Conservation (phyloP, 1,140 invertebrate genomes). For the Metopolophium dirhodum region DNA sequence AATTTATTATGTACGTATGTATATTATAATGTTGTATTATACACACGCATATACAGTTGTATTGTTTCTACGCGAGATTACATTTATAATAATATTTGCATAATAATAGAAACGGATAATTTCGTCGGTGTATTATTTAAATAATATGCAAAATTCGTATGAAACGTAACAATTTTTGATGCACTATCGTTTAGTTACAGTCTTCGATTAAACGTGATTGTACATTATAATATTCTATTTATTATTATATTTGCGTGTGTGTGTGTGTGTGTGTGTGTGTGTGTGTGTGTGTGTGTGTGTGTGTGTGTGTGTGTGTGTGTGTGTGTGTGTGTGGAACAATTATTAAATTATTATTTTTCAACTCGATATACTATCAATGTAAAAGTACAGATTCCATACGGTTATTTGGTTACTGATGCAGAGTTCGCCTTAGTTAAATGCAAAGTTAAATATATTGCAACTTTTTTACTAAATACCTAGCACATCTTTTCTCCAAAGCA, state of each 20-base stretch:
- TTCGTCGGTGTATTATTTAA: background rate
- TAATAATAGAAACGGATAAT: conserved; percentile 11
- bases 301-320: no score
- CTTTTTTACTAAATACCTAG: background rate
- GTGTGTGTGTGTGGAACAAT: no score
- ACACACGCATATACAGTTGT: background rate
- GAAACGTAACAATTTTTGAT: background rate
- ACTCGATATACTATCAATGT: background rate
- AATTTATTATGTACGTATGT: background rate
- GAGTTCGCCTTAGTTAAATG: background rate
- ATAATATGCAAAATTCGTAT: background rate
- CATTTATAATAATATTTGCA: background rate
- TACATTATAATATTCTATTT: no score
- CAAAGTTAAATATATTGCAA: no score
- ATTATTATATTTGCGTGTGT: no score
- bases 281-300: no score
- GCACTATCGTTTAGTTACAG: no score
- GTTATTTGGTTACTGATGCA: no score
- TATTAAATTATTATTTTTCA: background rate
- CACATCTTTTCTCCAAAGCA: background rate
- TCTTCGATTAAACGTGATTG: no score
- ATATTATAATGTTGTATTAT: background rate
- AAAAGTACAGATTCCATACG: background rate
- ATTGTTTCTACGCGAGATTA: background rate
- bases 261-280: no score